Conservation (phyloP, 2,113 vertebrate species). For the Potamarius usumacintae region DNA sequence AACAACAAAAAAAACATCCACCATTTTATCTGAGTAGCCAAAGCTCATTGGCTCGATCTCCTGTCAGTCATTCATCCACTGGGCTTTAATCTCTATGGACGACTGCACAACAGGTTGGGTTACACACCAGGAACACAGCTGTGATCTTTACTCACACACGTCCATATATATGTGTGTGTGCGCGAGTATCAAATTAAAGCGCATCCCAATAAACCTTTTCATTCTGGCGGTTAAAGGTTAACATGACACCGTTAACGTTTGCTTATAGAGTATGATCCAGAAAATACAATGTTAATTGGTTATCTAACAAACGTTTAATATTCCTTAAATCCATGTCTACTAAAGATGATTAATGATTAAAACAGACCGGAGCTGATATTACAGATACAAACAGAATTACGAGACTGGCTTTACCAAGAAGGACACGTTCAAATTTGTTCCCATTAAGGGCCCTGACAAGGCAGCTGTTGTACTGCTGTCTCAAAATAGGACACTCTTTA, state of each 20-base stretch:
- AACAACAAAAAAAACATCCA: too few species aligned
- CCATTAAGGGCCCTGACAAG: background rate
- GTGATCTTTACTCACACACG: background rate
- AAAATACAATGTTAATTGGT: background rate
- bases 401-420: background rate
- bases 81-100: constrained; percentile 7
- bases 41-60: background rate
- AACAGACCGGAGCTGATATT: background rate
- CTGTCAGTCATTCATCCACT: constrained; percentile 3
- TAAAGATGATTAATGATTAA: background rate
- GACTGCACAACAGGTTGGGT: constrained; percentile 31
- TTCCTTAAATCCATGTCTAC: background rate
- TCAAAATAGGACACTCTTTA: background rate
- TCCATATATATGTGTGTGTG: background rate
- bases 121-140: constrained; percentile 25
- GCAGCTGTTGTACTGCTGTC: background rate
- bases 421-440: background rate
- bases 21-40: background rate
- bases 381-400: background rate
- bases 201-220: background rate
- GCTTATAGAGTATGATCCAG: background rate
- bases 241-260: too few species aligned
- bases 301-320: background rate
- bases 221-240: background rate
- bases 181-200: background rate